Evolutionary conservation across 23 tunicate genomes (phyloP), one percentile per base, ranked within the genome.

Genomic region (Ascidia mentula): DNA sequence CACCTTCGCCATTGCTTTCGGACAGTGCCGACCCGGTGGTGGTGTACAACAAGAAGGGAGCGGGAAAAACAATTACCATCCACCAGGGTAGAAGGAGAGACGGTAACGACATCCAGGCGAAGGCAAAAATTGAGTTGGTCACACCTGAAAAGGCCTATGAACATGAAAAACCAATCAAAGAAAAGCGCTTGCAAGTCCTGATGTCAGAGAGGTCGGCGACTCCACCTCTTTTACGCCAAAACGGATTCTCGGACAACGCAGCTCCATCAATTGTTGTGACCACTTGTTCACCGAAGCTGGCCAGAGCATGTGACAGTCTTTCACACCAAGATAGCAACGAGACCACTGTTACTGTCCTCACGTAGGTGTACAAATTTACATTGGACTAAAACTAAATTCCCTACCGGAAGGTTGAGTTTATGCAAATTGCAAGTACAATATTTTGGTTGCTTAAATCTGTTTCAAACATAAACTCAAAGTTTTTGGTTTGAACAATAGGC

Each of bases 271-370:
- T 70, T 36, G 39, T 32, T 4, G 74, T 70, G 39, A 70, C 74
- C 4, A 20, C 74, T 20, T 34, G 74, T 36, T 70, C 74, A 22
- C 38, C 74, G 2, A 70, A 70, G 30, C 4, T 33, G 32, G 3
- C 1, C 4, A 5, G 74, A 5, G 39, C 74, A 33, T 3, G 38
- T 6, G 38, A 70, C 37, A 70, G 74, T 70, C 32, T 80, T 28
- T 80, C 84, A 2, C 84, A 71, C 24, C 84, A 80, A 35, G 77
- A 71, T n/a, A 80, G 84, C 65, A 34, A 70, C 38, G 84, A 80
- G 40, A 80, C 84, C 0, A 31, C 61, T 0, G 77, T 80, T 3
- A 34, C 84, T 0, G 37, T 40, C 0, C 39, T 80, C 24, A 80
- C 74, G 65, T 53, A 28, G 24, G 65, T 53, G 65, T 26, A 9